Evolutionary conservation across 2,113 vertebrate genomes (phyloP).

Genomic region (Lonchura striata): DNA sequence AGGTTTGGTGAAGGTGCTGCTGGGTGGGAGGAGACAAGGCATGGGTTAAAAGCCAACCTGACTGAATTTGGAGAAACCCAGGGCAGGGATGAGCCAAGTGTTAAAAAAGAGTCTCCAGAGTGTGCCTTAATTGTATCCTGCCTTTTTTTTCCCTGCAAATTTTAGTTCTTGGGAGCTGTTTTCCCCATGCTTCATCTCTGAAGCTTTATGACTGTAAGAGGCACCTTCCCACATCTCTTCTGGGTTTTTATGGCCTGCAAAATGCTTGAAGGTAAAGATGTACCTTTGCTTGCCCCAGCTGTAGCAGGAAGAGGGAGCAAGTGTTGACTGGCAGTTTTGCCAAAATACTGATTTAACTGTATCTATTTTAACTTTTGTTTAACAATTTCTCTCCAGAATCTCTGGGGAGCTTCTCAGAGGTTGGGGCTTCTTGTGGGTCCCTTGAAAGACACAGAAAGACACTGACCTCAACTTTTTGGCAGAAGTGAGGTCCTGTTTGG

Average conservation of each 20-base stretch:
- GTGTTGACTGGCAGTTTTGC: background rate
- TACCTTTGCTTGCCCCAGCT: background rate
- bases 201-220: background rate
- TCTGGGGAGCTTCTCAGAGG: too few relatives aligned
- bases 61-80: background rate
- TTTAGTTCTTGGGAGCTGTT: background rate
- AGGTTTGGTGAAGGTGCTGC: background rate
- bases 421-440: too few relatives aligned
- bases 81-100: background rate
- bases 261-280: background rate
- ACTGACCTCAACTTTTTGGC: too few relatives aligned
- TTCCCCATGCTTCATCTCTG: background rate
- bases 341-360: rapidly evolving
- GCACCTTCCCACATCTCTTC: background rate
- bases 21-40: background rate
- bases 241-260: background rate
- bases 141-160: background rate
- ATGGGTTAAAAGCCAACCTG: background rate
- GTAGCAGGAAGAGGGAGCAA: background rate
- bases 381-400: background rate
- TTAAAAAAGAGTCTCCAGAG: background rate
- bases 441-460: background rate
- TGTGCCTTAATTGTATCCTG: background rate
- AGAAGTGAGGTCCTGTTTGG: background rate
- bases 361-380: background rate